These are phyloP conservation scores for Porites australiensis DNA, from an alignment of 64 coral and sea anemone species.

Conservation along the genomic window DNA sequence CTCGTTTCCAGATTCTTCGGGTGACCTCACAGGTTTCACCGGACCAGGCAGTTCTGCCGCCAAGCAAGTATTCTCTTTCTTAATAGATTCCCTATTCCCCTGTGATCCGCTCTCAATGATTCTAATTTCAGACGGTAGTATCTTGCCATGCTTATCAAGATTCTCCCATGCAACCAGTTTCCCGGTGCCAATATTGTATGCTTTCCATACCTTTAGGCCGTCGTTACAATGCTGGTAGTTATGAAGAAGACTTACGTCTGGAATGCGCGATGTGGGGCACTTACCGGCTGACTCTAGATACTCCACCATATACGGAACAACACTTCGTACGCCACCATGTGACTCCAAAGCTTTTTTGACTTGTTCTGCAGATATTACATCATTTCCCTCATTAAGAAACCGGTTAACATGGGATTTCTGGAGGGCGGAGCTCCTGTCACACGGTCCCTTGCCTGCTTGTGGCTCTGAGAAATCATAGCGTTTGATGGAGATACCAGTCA, in stretches of 20 bases:
- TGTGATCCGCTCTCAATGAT: neutral
- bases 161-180: conserved; percentile 13
- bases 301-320: conserved; percentile 12
- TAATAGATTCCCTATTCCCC: neutral
- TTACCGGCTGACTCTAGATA: neutral
- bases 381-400: conserved; percentile 34
- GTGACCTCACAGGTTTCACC: conserved; percentile 14
- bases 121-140: neutral
- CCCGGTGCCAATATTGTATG: no score
- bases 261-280: neutral
- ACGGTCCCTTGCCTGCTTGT: neutral
- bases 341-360: conserved; percentile 28
- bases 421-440: conserved; percentile 9
- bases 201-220: conserved; percentile 37
- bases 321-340: conserved; percentile 1
- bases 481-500: neutral
- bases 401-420: conserved; percentile 20
- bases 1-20: neutral
- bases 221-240: conserved; percentile 27
- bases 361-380: conserved; percentile 7
- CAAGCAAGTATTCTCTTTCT: neutral
- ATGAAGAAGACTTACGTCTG: conserved; percentile 9
- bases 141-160: conserved; percentile 35
- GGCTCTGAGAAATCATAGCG: neutral
- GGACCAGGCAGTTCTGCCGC: neutral